Conservation (phyloP, 1,140 invertebrate species). For the Hyles vespertilio region DNA sequence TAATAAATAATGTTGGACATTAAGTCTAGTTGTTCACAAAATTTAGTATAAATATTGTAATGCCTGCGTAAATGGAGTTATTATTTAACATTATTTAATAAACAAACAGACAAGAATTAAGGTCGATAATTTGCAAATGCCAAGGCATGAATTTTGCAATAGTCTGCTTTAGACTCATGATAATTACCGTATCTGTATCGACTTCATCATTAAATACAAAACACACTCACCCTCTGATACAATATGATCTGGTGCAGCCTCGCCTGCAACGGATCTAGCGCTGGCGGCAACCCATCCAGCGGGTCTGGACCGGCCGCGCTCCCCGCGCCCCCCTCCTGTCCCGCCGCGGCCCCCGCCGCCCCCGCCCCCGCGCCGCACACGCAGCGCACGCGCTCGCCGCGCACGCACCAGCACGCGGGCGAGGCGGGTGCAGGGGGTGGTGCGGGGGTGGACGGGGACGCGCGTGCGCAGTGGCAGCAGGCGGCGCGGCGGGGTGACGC, state of each 20-base stretch:
- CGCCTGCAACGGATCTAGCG: conserved; percentile 86
- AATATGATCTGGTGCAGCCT: conserved; percentile 87
- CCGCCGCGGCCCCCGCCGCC: conserved; percentile 26
- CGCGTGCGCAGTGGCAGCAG: conserved; percentile 27
- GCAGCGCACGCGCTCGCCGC: conserved; percentile 25
- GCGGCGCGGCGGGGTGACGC: conserved; percentile 40
- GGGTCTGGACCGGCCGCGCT: conserved; percentile 44
- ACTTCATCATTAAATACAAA: too few relatives aligned
- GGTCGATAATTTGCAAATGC: too few relatives aligned
- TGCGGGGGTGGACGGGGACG: conserved; percentile 5
- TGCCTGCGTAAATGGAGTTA: neutral
- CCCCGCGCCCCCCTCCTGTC: conserved; percentile 20
- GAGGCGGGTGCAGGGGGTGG: conserved; percentile 24
- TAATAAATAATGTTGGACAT: too few relatives aligned
- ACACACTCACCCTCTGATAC: conserved; percentile 81
- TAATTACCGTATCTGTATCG: too few relatives aligned
- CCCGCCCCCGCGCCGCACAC: conserved; percentile 20
- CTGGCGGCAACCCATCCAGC: conserved; percentile 87
- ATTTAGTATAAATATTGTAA: too few relatives aligned
- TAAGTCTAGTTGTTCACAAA: too few relatives aligned
- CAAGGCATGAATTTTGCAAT: too few relatives aligned
- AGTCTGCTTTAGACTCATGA: too few relatives aligned
- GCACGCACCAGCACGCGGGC: conserved; percentile 19
- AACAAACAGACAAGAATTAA: too few relatives aligned
- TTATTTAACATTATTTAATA: too few relatives aligned